Evolutionary conservation across 2,113 vertebrate genomes (phyloP), one percentile per base, ranked within the genome.

Genomic region (Trichechus manatus): DNA sequence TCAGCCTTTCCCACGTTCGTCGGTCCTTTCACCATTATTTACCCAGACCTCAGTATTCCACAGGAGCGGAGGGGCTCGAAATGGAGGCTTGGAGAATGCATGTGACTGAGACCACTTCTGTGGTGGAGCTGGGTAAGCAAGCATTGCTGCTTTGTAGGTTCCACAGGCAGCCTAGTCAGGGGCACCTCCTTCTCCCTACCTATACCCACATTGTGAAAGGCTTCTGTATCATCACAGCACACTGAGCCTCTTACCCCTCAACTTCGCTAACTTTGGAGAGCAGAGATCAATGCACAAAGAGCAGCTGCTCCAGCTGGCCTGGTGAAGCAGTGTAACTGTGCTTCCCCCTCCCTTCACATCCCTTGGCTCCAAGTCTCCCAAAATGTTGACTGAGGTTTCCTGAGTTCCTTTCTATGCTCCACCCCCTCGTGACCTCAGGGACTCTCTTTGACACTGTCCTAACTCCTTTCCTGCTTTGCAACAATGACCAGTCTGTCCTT

Each of bases 401-500:
- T 31, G 47, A 68, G 50, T 9, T 85, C 59, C 79, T 72, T 83
- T 33, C 44, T 68, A 25, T 39, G 27, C 31, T n/a, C 91, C 81
- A 94, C 56, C 47, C 42, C 11, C 27, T 50, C 5, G 29, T 93
- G 93, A 96, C 79, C 50, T 79, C 20, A 53, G 33, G 39, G 56
- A 81, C 50, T 91, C 36, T 86, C 61, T 44, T 39, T 3, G 63
- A 53, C 94, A 59, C 80, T 33, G 56, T 74, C 42, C 90, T 94
- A 72, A 86, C 29, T 66, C 81, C 61, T 50, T 87, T 94, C 79
- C 80, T 91, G 75, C 39, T 77, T 74, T 79, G 19, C 25, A 92
- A 94, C 78, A 94, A 91, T 77, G 63, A 83, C 56, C 68, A 77
- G 64, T 19, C 72, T 95, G 74, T 96, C 23, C 33, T 44, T 72